Conservation (phyloP, 2,113 vertebrate species). For the Cyrtonyx montezumae region DNA sequence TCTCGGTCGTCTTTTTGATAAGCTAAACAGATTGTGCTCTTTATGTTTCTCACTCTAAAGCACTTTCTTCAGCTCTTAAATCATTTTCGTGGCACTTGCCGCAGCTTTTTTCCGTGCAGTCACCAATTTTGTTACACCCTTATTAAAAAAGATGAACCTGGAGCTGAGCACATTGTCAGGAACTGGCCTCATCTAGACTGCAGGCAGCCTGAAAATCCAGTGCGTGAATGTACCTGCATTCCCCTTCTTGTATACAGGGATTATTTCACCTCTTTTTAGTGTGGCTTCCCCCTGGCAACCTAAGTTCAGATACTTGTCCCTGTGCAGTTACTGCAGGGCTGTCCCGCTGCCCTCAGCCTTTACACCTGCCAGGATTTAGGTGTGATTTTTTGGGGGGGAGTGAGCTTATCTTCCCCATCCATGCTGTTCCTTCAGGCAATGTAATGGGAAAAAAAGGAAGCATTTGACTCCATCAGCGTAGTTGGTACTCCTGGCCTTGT, state of each 20-base stretch:
- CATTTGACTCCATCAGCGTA: fast-evolving
- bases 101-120: not conserved
- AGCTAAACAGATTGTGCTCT: not conserved
- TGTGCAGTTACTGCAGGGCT: not conserved
- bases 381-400: not conserved
- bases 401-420: not conserved
- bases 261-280: not conserved
- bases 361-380: not conserved
- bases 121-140: not conserved
- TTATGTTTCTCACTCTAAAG: not conserved
- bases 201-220: not conserved
- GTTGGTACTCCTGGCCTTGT: not conserved
- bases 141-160: not conserved
- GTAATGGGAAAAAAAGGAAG: not conserved
- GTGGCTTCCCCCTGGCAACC: not conserved
- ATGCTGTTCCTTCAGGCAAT: not conserved
- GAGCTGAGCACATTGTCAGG: not conserved
- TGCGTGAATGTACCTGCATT: not conserved
- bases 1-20: not conserved
- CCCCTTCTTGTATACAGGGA: not conserved
- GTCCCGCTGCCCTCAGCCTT: not conserved
- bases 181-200: not conserved
- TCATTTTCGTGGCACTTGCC: not conserved
- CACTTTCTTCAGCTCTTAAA: not conserved
- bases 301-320: not conserved